Percentiles rank a stretch among this genome's conserved stretches.
These are phyloP conservation scores for Palythoa grandis DNA, from an alignment of 92 coral and sea anemone species.

Conservation along the genomic window DNA sequence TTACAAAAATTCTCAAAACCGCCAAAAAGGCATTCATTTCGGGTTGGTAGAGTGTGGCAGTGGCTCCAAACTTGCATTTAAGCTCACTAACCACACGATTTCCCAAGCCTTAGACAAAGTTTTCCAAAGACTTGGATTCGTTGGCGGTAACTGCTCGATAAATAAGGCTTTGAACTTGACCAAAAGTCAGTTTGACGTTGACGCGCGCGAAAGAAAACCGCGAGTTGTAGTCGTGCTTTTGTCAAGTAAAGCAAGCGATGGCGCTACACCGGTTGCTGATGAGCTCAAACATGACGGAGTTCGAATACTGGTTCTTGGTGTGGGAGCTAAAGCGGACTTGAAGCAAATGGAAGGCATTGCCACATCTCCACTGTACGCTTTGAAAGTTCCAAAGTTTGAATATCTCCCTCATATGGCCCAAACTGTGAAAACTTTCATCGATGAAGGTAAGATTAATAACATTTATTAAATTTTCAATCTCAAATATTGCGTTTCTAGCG, in stretches of 20 bases:
- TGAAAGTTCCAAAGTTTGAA: conserved; percentile 52
- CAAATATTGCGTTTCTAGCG: no score
- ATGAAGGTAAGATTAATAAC: conserved; percentile 40
- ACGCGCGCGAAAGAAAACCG: conserved; percentile 34
- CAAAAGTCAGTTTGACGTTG: conserved; percentile 3
- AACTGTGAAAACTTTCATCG: conserved; percentile 51
- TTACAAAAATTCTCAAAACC: conserved; percentile 40
- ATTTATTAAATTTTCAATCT: no score
- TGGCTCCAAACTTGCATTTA: conserved; percentile 36
- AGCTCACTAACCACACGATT: conserved; percentile 24
- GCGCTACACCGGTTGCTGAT: conserved; percentile 40
- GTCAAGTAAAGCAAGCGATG: conserved; percentile 62
- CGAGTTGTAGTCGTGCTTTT: conserved; percentile 54
- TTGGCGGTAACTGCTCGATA: conserved; percentile 36
- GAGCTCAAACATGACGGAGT: conserved; percentile 45
- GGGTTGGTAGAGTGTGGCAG: conserved; percentile 66
- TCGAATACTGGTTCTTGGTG: conserved; percentile 63
- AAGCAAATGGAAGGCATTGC: conserved; percentile 63
- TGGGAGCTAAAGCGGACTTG: conserved; percentile 49
- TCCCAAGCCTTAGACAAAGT: conserved; percentile 23
- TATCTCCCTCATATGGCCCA: conserved; percentile 60
- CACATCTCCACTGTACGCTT: conserved; percentile 53
- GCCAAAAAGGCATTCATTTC: conserved; percentile 44
- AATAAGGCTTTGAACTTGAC: conserved; percentile 47
- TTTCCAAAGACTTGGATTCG: neutral